These are phyloP conservation scores for Caranx ignobilis DNA, from an alignment of 2,113 vertebrate species.

Conservation along the genomic window DNA sequence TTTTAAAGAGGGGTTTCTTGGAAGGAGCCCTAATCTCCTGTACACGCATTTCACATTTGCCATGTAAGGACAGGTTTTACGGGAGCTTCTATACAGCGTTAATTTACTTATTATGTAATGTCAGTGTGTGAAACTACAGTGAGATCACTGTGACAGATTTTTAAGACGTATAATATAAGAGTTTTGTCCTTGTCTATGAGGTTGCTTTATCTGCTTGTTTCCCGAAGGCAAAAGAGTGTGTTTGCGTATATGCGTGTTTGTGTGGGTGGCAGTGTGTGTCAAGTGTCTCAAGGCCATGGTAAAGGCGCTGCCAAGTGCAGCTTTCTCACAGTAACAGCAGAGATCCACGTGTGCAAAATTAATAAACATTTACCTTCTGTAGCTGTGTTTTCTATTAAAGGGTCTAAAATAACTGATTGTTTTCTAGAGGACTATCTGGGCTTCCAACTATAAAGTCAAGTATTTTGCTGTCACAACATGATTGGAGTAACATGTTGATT, in stretches of 20 bases:
- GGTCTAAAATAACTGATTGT: neutral
- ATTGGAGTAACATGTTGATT: neutral
- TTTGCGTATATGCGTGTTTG: conserved; percentile 32
- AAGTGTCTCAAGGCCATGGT: conserved; percentile 61
- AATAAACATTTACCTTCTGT: neutral
- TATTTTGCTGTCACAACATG: conserved; percentile 3
- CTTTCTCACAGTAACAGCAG: conserved; percentile 48
- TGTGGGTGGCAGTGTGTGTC: conserved; percentile 13
- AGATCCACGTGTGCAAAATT: conserved; percentile 1
- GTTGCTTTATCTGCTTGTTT: conserved; percentile 32
- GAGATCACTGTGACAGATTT: neutral
- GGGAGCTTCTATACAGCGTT: conserved; percentile 4
- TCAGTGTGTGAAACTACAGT: neutral
- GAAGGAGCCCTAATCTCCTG: conserved; percentile 65
- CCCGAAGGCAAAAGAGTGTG: conserved; percentile 17
- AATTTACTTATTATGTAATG: conserved; percentile 18
- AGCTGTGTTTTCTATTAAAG: neutral
- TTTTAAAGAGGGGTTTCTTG: conserved; percentile 55
- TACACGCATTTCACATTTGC: conserved; percentile 46
- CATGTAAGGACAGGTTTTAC: conserved; percentile 36
- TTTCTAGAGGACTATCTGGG: neutral
- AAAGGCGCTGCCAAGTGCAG: conserved; percentile 48
- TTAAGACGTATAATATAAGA: neutral
- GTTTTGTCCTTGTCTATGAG: conserved; percentile 26
- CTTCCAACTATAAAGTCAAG: neutral